phyloP scores from a whole-genome alignment of 2,113 vertebrate genomes.

The Ginglymostoma cirratum region DNA sequence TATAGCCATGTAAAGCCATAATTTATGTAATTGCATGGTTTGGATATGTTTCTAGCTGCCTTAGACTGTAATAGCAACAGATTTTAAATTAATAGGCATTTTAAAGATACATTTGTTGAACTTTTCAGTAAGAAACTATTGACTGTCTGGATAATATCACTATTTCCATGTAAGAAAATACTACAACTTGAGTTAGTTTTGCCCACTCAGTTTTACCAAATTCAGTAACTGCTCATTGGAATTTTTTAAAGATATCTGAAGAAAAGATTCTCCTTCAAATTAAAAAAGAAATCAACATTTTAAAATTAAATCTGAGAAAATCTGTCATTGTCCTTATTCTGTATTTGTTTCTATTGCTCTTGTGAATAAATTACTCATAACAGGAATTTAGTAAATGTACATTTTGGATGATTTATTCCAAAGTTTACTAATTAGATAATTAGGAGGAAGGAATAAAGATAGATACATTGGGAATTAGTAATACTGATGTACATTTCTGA shows the following conservation, averaged over 20 bases:
- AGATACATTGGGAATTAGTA: not conserved
- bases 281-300: not conserved
- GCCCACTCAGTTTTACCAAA: not conserved
- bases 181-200: not conserved
- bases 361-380: not conserved
- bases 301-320: not conserved
- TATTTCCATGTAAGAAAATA: not conserved
- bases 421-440: not conserved
- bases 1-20: not conserved
- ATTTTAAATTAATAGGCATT: not conserved
- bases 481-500: not conserved
- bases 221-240: not conserved
- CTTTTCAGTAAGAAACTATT: not conserved
- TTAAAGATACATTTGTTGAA: not conserved
- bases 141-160: not conserved
- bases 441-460: not conserved
- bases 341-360: not conserved
- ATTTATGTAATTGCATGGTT: not conserved
- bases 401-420: not conserved
- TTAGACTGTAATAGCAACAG: not conserved
- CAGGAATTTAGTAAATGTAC: not conserved
- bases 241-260: not conserved
- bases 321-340: not conserved
- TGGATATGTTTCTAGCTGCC: not conserved
- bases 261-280: not conserved